Percentiles rank a stretch among this genome's conserved stretches.
phyloP scores from a whole-genome alignment of 1,140 invertebrate species.

The Brachionus plicatilis region DNA sequence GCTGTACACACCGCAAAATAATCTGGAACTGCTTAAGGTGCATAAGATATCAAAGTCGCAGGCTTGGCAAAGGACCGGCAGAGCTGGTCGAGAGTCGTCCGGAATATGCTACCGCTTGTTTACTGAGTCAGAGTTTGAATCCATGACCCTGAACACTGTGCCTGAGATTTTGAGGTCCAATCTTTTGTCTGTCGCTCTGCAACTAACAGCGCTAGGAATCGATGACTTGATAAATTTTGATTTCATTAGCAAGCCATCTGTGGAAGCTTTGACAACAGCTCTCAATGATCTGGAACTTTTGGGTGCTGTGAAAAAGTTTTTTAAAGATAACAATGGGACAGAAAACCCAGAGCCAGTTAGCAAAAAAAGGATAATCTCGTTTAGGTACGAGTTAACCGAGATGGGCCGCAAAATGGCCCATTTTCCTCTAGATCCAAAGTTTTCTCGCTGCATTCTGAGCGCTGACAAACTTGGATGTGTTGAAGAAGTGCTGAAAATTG shows the following conservation, averaged over 20 bases:
- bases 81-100: constrained; percentile 76
- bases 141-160: constrained; percentile 65
- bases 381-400: constrained; percentile 27
- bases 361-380: neutral
- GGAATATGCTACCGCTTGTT: constrained; percentile 79
- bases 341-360: neutral
- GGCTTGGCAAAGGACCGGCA: constrained; percentile 79
- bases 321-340: constrained; percentile 46
- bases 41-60: constrained; percentile 80
- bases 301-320: constrained; percentile 64
- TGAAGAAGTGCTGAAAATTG: constrained; percentile 51
- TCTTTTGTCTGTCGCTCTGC: constrained; percentile 68
- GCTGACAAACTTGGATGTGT: constrained; percentile 17
- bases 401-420: constrained; percentile 1
- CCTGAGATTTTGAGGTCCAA: constrained; percentile 80
- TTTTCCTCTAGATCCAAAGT: constrained; percentile 40
- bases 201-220: constrained; percentile 76
- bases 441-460: neutral
- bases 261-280: constrained; percentile 56
- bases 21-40: constrained; percentile 76
- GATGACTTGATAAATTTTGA: constrained; percentile 74
- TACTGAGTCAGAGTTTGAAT: constrained; percentile 66
- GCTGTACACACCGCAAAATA: constrained; percentile 72
- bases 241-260: constrained; percentile 79
- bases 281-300: constrained; percentile 68